phyloP scores from a whole-genome alignment of 1,140 invertebrate genomes.

The Lucilia sericata region DNA sequence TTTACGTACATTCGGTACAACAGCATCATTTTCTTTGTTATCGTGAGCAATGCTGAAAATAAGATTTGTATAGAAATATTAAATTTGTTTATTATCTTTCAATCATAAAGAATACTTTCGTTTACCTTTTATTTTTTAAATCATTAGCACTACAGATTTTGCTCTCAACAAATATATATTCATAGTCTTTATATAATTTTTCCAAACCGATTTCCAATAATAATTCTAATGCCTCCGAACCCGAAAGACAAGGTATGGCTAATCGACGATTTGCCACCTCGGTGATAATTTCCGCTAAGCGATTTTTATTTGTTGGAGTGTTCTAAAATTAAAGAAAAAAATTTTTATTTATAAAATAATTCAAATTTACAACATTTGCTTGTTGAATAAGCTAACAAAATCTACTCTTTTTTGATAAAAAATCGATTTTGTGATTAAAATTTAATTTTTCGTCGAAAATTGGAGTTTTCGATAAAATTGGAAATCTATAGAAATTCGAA shows the following conservation, averaged over 20 bases:
- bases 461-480: background rate
- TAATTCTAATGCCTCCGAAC: slow-evolving; percentile 63
- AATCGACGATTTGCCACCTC: slow-evolving; percentile 62
- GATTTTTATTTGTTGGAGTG: slow-evolving; percentile 64
- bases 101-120: background rate
- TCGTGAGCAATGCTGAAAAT: background rate
- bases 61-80: background rate
- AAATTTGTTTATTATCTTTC: background rate
- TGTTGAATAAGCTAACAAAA: too few species aligned
- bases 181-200: slow-evolving; percentile 65
- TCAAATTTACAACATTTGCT: too few species aligned
- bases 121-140: slow-evolving; percentile 50
- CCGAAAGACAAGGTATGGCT: slow-evolving; percentile 62
- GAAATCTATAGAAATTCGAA: too few species aligned
- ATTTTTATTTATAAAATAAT: too few species aligned
- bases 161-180: slow-evolving; percentile 64
- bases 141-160: slow-evolving; percentile 60
- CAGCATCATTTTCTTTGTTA: slow-evolving; percentile 36
- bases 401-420: too few species aligned
- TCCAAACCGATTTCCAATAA: slow-evolving; percentile 66
- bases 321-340: slow-evolving; percentile 53
- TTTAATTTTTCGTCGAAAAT: too few species aligned
- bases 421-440: too few species aligned
- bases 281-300: slow-evolving; percentile 63
- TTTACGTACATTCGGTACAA: slow-evolving; percentile 61